Evolutionary conservation across 2,888 invertebrate genomes (phyloP), one percentile per base, ranked within the genome.

Genomic region (Lasioglossum marginatum): DNA sequence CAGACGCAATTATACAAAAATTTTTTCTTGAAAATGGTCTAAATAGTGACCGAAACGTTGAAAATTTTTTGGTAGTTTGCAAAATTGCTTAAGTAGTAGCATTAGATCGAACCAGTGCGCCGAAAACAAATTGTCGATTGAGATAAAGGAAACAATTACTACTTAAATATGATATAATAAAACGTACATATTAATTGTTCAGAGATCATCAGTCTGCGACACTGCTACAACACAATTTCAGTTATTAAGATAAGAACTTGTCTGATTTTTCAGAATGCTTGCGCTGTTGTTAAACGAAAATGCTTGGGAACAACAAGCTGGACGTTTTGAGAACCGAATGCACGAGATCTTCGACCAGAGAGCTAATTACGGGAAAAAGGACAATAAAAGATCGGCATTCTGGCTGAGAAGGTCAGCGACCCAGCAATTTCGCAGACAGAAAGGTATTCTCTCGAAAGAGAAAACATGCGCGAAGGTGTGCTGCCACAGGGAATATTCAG

Each of bases 401-500:
- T 5, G 63, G 2, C 31, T 31, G 34, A 23, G 34, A 37, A 23
- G 68, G 19, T 68, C 23, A 4, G 19, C 68, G 40, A 70, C 37
- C 70, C 40, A 0, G 70, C 40, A 37, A 70, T 37, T 14, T 23
- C 70, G 40, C 70, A n/a, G 23, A 40, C 40, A 40, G 37, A 37
- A n/a, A 70, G 40, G n/a, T 40, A n/a, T 37, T 70, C 40, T 70
- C 40, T 12, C 70, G 40, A 70, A 70, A 40, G 37, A n/a, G 37
- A 37, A 70, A 70, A 70, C n/a, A 10, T 4, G 23, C 48, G 4
- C 19, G n/a, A 14, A 27, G 31, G 73, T 34, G 48, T 12, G 23
- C 27, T 10, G 48, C 45, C 68, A 70, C 37, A 40, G 70, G 70
- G 37, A 40, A n/a, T 78, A 71, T 71, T 78, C 52, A 45, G 71